Evolutionary conservation across 2,888 invertebrate species (phyloP).

Genomic region (Parascotia fuliginaria): DNA sequence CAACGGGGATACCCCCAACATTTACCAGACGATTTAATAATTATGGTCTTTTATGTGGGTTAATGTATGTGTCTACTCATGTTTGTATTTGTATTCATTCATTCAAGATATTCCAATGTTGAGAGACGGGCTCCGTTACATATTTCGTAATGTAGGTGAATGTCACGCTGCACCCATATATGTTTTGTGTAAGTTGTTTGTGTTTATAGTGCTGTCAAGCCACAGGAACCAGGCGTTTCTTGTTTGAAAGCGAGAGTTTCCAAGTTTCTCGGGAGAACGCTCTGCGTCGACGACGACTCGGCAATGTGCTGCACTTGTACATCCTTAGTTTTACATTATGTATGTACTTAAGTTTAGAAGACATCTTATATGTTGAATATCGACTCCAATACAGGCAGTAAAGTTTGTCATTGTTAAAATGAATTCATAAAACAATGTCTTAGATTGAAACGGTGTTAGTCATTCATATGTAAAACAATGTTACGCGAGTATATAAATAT

Average conservation of each 20-base stretch:
- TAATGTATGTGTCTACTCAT: slow-evolving; percentile 61
- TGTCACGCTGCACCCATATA: slow-evolving; percentile 59
- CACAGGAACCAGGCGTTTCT: slow-evolving; percentile 70
- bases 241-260: slow-evolving; percentile 78
- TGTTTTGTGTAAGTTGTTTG: slow-evolving; percentile 59
- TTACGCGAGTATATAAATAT: slow-evolving; percentile 55
- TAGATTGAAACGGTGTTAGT: slow-evolving; percentile 26
- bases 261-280: slow-evolving; percentile 70
- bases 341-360: background rate
- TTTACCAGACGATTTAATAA: slow-evolving; percentile 81
- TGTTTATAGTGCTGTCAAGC: slow-evolving; percentile 62
- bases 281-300: slow-evolving; percentile 60
- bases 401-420: slow-evolving; percentile 2
- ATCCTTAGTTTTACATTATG: slow-evolving; percentile 38
- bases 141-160: slow-evolving; percentile 58
- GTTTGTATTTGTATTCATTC: slow-evolving; percentile 56
- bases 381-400: background rate
- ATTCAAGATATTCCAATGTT: slow-evolving; percentile 51
- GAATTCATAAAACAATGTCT: slow-evolving; percentile 20
- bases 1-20: slow-evolving; percentile 80
- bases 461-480: slow-evolving; percentile 48
- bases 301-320: slow-evolving; percentile 56
- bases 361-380: slow-evolving; percentile 10
- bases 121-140: slow-evolving; percentile 43
- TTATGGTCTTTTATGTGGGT: slow-evolving; percentile 73